Base-by-base conservation (phyloP, 2,888 invertebrate species). In the Eudemis profundana region DNA sequence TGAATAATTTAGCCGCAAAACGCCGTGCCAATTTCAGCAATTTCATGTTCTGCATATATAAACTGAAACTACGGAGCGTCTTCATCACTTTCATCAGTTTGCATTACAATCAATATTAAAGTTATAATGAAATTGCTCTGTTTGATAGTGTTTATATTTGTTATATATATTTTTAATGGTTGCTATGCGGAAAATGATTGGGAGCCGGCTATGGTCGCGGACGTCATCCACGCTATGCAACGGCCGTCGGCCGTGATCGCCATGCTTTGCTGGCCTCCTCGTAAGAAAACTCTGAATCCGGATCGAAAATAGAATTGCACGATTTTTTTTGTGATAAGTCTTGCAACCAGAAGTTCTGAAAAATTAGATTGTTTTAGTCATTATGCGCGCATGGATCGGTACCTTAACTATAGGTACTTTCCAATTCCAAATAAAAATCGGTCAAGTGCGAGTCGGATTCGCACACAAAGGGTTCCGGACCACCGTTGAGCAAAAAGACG, bases 191-290 rank as follows among this genome's bases (percentile, higher is more conserved):
- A 79, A 56, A 61, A 67, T 4, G 70, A 77, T 50, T 68, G 70
- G 2, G 79, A 79, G 68, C 68, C 73, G 17, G 49, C 65, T 10
- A 77, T 86, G 73, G 73, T 89, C 40, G 72, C 76, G 44, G 86
- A 85, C 70, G 69, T 86, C n/a, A 77, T 89, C 44, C 68, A 75
- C 61, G 72, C 77, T n/a, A 77, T 76, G 71, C 75, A 77, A 54
- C 81, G 76, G 72, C 84, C 87, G 14, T 76, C 83, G 29, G 74
- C 78, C 51, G 71, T 88, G 21, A 76, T 85, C 56, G 82, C 82
- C 33, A 79, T 78, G 68, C 71, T 86, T 62, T 88, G 89, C 68
- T 86, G 86, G 82, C 44, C 78, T 38, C 70, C 74, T 36, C 71
- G 89, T 89, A 79, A 85, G 85, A 70, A 71, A 66, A 68, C 42